Evolutionary conservation across 2,113 vertebrate species (phyloP), one percentile per base, ranked within the genome.

Genomic region (Condylura cristata): DNA sequence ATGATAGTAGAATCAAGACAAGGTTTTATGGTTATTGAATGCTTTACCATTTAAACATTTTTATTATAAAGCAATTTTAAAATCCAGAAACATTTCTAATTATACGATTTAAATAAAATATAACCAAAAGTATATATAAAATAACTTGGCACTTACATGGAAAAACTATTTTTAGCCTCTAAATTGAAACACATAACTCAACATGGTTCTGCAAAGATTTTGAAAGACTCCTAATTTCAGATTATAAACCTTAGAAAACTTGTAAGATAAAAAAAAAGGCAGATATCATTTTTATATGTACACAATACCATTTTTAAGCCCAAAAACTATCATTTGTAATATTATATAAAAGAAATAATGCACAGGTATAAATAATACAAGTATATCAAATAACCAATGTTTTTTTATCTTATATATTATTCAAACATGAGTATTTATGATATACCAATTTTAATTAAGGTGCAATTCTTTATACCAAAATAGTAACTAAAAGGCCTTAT

Each of bases 401-500:
- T 96, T 96, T 96, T 97, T 97, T 89, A 96, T 97, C 90, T 96
- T 88, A 34, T 61, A 1, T 8, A 20, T 90, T 97, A 96, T 89
- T 53, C 87, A 96, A 93, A 95, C 82, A 94, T 39, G 94, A 41
- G 61, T 97, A 98, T 98, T 97, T 97, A 97, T 96, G 82, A 97
- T 82, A 96, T 44, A 95, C 78, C 72, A 96, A 94, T 97, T 98
- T 98, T 95, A 98, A 98, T 98, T 98, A 98, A 95, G 97, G 37
- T 86, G 80, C 83, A 97, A 95, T 97, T 95, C 89, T 98, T 98
- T 97, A 98, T 94, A 97, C 75, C 90, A 98, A 92, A 97, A 86
- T 30, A 98, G 97, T 95, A 98, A 97, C 96, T 98, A 98, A 98
- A 98, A 97, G 91, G 94, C 94, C 97, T 96, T 98, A 97, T 97